These are phyloP conservation scores for Trissolcus japonicus DNA, from an alignment of 2,888 invertebrate genomes.

Conservation along the genomic window DNA sequence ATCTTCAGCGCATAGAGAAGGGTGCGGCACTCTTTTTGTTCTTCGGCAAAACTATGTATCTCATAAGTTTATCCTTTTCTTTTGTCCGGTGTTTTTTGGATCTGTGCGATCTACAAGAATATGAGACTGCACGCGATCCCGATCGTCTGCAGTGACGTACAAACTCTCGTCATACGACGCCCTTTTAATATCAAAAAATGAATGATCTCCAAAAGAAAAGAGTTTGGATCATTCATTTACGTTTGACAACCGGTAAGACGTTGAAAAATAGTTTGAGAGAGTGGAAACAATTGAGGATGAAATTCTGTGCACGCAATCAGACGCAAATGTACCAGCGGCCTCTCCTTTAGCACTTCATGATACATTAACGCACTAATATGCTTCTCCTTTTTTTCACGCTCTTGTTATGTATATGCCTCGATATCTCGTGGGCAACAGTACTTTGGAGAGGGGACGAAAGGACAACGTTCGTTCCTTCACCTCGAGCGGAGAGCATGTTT, in stretches of 20 bases:
- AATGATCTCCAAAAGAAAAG: too few relatives aligned
- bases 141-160: too few relatives aligned
- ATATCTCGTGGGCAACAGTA: constrained; percentile 40
- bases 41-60: too few relatives aligned
- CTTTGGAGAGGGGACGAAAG: constrained; percentile 14
- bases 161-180: too few relatives aligned
- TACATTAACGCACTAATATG: constrained; percentile 39
- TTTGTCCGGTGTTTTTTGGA: too few relatives aligned
- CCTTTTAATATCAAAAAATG: too few relatives aligned
- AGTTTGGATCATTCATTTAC: too few relatives aligned
- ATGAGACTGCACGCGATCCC: too few relatives aligned
- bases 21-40: constrained; percentile 20
- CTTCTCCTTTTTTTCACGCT: constrained; percentile 34
- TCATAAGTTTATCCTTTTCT: too few relatives aligned
- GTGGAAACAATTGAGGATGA: neutral
- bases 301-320: neutral
- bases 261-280: too few relatives aligned
- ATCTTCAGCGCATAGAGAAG: constrained; percentile 11
- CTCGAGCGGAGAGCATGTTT: constrained; percentile 65
- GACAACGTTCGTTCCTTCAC: constrained; percentile 70
- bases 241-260: too few relatives aligned
- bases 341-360: constrained; percentile 21
- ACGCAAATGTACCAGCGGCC: neutral
- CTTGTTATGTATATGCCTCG: constrained; percentile 39
- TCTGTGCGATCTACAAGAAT: too few relatives aligned